These are phyloP conservation scores for Penaeus vannamei DNA, from an alignment of 1,140 invertebrate species.

Conservation along the genomic window DNA sequence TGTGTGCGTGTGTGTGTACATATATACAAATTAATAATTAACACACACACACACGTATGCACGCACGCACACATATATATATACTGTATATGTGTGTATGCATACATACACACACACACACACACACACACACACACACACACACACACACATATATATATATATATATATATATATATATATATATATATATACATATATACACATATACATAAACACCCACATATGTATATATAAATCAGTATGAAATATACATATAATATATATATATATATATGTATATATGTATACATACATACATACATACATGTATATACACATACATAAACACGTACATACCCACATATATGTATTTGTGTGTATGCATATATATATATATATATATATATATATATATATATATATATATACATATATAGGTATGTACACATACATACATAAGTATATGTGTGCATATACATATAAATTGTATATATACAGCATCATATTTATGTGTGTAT, in stretches of 20 bases:
- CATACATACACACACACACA: background rate
- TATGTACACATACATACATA: background rate
- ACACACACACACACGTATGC: background rate
- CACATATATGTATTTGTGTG: no score
- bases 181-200: background rate
- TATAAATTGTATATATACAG: constrained; percentile 22
- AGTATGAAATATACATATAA: background rate
- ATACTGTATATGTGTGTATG: background rate
- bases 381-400: background rate
- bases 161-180: background rate
- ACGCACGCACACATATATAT: background rate
- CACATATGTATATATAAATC: no score
- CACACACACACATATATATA: background rate
- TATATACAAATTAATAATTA: background rate
- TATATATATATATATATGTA: background rate
- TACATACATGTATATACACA: no score
- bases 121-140: background rate
- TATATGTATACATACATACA: no score
- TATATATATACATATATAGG: background rate
- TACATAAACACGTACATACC: no score
- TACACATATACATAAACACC: background rate
- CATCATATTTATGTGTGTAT: constrained; percentile 11
- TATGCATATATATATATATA: background rate
- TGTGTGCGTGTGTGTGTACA: background rate
- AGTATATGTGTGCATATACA: background rate